Evolutionary conservation across 2,113 vertebrate species (phyloP), one percentile per base, ranked within the genome.

Genomic region (Echinops telfairi): DNA sequence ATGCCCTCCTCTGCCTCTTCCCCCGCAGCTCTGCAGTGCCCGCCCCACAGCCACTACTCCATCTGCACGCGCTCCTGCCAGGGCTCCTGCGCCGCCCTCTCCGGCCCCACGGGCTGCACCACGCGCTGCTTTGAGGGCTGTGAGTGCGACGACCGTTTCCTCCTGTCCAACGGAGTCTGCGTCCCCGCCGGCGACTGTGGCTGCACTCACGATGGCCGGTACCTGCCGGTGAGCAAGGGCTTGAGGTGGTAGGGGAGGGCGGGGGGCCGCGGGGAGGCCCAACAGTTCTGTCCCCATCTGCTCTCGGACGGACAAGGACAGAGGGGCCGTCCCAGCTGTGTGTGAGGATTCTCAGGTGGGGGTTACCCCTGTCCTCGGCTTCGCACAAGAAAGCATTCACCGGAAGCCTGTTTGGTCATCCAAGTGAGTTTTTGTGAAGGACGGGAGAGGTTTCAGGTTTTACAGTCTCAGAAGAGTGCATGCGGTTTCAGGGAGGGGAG

Each of bases 21-120:
- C 88, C 75, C 29, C 75, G 5, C 91, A 99, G 98, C 98, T 9
- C 91, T 96, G 15, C 53, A 83, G 76, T 98, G 97, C 83, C 97
- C 96, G 0, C 76, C 60, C 47, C 96, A 98, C 93, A 98, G 98
- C 93, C 97, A 97, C 96, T 98, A 98, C 88, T 96, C 96, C 10
- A 4, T 92, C 40, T 98, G 98, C 86, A 97, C 90, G 0, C 91
- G 38, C 19, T 92, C 97, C 82, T 98, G 98, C 89, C 92, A 96
- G 58, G 89, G 92, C 33, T 98, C 98, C 60, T 98, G 98, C 9
- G 92, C 96, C 0, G 92, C 92, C 12, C 97, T 94, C 5, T 93
- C 92, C 0, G 94, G 77, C 91, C 76, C 96, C 64, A 53, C 58
- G 0, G 80, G 88, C 86, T 98, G 98, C 78, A 76, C 87, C 23